Base-by-base conservation (phyloP, 2,888 invertebrate species). In the Lasioglossum figueresi region DNA sequence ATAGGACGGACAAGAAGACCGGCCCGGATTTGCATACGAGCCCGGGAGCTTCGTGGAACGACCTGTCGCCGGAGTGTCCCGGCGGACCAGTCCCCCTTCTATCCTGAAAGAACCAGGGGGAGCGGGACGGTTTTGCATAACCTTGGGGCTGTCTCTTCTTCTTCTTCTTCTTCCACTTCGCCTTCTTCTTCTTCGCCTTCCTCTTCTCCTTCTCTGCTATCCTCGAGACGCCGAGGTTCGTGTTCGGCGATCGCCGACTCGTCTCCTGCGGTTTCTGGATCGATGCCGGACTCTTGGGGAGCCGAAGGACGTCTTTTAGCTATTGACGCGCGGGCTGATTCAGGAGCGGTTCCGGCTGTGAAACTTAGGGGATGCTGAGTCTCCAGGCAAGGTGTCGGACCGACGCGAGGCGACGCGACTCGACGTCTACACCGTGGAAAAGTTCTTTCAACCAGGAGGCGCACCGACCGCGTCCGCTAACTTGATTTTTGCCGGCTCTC, bases 1-100 rank as follows among this genome's bases (percentile, higher is more conserved):
- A 88, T 83, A 85, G 82, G 88, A 86, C 79, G 74, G 80, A 73
- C 87, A 14, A 52, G 73, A 74, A 77, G 43, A 52, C 63, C 63
- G 48, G 40, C 59, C 14, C 34, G 43, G 56, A 88, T 88, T 86
- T 88, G 84, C 88, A 88, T 88, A 88, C 82, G 79, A 79, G 81
- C 48, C 43, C 80, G 31, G 84, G 59, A 80, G 71, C 19, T 83
- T 79, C 85, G 85, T 81, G 85, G 88, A 85, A 88, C 83, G 85
- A 88, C 88, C 87, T 88, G 88, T 88, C 87, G 84, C 84, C 63
- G 76, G 31, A 74, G 66, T 19, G 59, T 76, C 68, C 48, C 43
- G 40, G 14, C 34, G 56, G 71, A 75, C 56, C 45, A 40, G 23
- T n/a, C 74, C 73, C 68, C 45, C 34, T 59, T 48, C 48, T 14